phyloP scores from a whole-genome alignment of 2,888 invertebrate species.

The Rhabditoides inermis region DNA sequence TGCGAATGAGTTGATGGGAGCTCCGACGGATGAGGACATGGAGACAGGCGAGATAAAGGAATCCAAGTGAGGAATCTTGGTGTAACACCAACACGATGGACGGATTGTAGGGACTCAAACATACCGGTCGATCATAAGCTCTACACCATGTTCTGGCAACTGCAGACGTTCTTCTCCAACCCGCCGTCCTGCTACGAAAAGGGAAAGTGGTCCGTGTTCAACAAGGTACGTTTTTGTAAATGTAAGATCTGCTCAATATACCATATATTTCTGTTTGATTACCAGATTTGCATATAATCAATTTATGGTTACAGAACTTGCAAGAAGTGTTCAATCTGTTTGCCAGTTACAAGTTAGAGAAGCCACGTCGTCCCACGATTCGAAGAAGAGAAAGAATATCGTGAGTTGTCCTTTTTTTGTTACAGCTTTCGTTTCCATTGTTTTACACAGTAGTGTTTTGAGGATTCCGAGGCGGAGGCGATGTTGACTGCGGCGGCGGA shows the following conservation, averaged over 20 bases:
- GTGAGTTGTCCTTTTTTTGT: too few species aligned
- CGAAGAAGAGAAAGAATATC: slow-evolving; percentile 5
- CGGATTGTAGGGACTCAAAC: slow-evolving; percentile 22
- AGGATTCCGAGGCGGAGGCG: background rate
- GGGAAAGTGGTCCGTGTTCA: slow-evolving; percentile 81
- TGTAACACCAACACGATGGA: too few species aligned
- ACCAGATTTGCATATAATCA: background rate
- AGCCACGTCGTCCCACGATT: slow-evolving; percentile 20
- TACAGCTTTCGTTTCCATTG: too few species aligned
- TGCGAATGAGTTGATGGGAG: slow-evolving; percentile 7
- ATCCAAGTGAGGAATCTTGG: slow-evolving; percentile 12
- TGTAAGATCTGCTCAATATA: background rate
- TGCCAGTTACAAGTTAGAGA: slow-evolving; percentile 76
- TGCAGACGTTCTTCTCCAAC: slow-evolving; percentile 90
- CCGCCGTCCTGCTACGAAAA: slow-evolving; percentile 85
- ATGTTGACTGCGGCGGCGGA: background rate
- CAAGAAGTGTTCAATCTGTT: slow-evolving; percentile 79
- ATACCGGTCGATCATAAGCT: slow-evolving; percentile 76
- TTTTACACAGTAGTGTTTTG: too few species aligned
- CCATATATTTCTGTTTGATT: background rate
- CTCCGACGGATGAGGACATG: slow-evolving; percentile 18
- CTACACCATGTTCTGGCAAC: slow-evolving; percentile 91
- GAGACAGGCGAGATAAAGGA: slow-evolving; percentile 42
- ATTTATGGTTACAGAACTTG: slow-evolving; percentile 79
- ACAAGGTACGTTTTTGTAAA: slow-evolving; percentile 20